These are phyloP conservation scores for Augochlorella aurata DNA, from an alignment of 2,888 invertebrate species.

Conservation along the genomic window DNA sequence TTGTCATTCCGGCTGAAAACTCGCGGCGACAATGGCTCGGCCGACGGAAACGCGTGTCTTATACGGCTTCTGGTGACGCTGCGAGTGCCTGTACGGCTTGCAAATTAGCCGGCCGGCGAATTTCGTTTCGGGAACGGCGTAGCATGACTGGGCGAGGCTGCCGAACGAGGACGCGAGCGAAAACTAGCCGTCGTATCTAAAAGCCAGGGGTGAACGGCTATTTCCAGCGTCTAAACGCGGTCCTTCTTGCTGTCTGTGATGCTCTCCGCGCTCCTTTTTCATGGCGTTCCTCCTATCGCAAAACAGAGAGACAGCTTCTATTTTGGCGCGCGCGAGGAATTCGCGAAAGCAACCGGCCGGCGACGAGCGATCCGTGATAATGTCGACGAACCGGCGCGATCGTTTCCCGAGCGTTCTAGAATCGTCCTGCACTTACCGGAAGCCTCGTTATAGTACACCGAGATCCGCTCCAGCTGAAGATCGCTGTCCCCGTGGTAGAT, in stretches of 20 bases:
- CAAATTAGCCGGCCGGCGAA: slow-evolving; percentile 59
- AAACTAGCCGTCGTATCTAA: slow-evolving; percentile 34
- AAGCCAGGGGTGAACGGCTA: slow-evolving; percentile 61
- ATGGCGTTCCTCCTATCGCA: slow-evolving; percentile 48
- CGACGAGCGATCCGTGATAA: not conserved
- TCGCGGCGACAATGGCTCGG: slow-evolving; percentile 32
- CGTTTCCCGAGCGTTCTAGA: not conserved
- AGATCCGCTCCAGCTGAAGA: slow-evolving; percentile 86
- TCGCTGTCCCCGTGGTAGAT: slow-evolving; percentile 85
- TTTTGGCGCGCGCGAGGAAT: slow-evolving; percentile 29
- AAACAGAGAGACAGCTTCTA: slow-evolving; percentile 32
- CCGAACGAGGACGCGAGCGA: not conserved
- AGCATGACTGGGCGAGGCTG: not conserved
- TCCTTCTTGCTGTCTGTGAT: slow-evolving; percentile 39
- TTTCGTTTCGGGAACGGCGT: slow-evolving; percentile 9
- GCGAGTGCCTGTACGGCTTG: slow-evolving; percentile 49
- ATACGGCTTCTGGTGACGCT: slow-evolving; percentile 57
- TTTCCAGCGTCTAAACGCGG: slow-evolving; percentile 61
- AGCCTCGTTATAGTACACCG: slow-evolving; percentile 87
- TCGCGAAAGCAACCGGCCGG: not conserved
- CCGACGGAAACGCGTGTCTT: slow-evolving; percentile 66
- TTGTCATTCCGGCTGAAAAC: slow-evolving; percentile 62
- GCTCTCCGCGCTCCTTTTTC: slow-evolving; percentile 42
- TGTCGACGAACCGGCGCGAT: not conserved
- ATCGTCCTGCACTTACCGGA: slow-evolving; percentile 75